Percentiles rank a stretch among this genome's conserved stretches.
phyloP scores from a whole-genome alignment of 2,797 vertebrate genomes.

The Morelia viridis region DNA sequence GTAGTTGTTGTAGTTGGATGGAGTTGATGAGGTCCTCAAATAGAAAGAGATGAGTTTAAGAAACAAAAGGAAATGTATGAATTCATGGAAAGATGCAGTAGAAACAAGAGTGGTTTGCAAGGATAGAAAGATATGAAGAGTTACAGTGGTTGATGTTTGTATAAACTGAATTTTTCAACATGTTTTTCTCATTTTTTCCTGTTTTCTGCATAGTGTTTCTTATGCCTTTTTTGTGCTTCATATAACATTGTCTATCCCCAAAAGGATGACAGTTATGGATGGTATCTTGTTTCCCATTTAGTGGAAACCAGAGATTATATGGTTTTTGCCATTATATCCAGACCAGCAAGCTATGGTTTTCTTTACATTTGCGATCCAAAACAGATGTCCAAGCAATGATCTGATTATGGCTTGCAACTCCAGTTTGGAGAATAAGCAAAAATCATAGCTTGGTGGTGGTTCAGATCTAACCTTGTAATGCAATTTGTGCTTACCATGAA shows the following conservation, averaged over 20 bases:
- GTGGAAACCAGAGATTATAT: not conserved
- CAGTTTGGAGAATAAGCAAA: not conserved
- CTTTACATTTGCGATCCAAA: not conserved
- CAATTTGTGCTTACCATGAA: not conserved
- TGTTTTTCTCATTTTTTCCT: not conserved
- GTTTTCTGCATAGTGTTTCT: not conserved
- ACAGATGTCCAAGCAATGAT: not conserved
- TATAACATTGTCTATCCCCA: not conserved
- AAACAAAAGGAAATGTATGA: not conserved
- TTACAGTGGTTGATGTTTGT: not conserved
- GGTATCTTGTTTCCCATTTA: not conserved
- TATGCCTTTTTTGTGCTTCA: no score
- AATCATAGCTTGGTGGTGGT: not conserved
- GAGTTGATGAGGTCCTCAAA: not conserved
- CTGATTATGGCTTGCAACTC: not conserved
- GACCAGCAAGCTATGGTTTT: not conserved
- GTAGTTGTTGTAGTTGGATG: not conserved
- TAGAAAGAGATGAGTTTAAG: not conserved
- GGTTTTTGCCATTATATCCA: not conserved
- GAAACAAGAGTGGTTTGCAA: not conserved
- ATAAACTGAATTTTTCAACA: not conserved
- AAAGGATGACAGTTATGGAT: not conserved
- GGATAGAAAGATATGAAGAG: not conserved
- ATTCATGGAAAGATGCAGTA: not conserved
- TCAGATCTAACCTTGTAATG: not conserved